These are phyloP conservation scores for Macrosiphum euphorbiae DNA, from an alignment of 2,888 invertebrate species.

Conservation along the genomic window DNA sequence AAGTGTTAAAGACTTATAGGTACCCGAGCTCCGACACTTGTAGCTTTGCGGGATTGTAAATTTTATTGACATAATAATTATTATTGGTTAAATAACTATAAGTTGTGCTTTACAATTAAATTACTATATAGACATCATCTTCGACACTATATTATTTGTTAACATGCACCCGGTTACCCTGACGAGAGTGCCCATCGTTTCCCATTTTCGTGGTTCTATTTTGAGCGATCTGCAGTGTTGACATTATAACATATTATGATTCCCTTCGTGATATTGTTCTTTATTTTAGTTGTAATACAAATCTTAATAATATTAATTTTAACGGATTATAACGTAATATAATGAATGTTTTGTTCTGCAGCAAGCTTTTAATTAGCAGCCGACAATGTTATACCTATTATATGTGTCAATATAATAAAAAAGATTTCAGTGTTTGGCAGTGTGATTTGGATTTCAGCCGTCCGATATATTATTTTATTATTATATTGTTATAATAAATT, in stretches of 20 bases:
- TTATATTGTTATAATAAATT: too few relatives aligned
- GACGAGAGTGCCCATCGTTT: neutral
- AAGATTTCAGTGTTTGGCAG: neutral
- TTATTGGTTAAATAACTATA: neutral
- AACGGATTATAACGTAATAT: neutral
- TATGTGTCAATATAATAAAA: neutral
- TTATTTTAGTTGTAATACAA: neutral
- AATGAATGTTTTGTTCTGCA: neutral
- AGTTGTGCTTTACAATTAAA: neutral
- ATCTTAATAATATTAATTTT: neutral
- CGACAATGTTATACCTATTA: neutral
- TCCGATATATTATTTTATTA: neutral
- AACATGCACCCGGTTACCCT: neutral
- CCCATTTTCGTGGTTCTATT: neutral
- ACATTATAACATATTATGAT: neutral
- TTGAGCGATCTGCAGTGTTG: neutral
- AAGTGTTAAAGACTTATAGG: neutral
- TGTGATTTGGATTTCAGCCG: neutral
- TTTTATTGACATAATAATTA: neutral
- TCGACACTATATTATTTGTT: neutral
- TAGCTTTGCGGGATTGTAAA: neutral
- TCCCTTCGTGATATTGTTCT: neutral
- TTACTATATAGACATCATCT: neutral
- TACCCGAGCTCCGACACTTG: neutral
- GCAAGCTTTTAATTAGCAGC: neutral